These are phyloP conservation scores for Thecophora atra DNA, from an alignment of 2,888 invertebrate species.

Conservation along the genomic window DNA sequence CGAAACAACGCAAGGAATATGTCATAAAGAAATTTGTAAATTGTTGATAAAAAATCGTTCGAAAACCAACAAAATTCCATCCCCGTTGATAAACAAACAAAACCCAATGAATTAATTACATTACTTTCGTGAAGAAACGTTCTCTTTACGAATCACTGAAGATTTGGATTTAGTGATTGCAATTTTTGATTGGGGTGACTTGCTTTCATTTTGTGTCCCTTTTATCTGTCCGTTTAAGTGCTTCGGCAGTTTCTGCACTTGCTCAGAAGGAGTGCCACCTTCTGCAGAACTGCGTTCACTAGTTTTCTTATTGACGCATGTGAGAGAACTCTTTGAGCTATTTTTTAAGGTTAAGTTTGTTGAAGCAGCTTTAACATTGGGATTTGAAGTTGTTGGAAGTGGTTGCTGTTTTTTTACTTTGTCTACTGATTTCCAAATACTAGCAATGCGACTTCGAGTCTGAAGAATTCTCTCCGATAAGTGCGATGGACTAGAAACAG, in stretches of 20 bases:
- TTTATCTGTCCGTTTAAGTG: not conserved
- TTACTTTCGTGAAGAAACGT: slow-evolving; percentile 21
- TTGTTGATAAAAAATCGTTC: too few species aligned
- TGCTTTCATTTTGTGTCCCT: slow-evolving; percentile 2
- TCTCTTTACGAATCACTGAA: slow-evolving; percentile 18
- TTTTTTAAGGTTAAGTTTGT: slow-evolving; percentile 48
- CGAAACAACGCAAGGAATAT: too few species aligned
- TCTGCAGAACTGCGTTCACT: slow-evolving; percentile 64
- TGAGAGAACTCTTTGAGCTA: slow-evolving; percentile 34
- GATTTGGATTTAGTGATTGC: slow-evolving; percentile 21
- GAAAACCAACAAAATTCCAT: too few species aligned
- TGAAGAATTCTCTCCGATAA: slow-evolving; percentile 57
- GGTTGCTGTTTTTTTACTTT: slow-evolving; percentile 54
- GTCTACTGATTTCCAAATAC: slow-evolving; percentile 64
- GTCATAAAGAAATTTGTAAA: too few species aligned
- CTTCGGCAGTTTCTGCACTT: not conserved
- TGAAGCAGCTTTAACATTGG: slow-evolving; percentile 51
- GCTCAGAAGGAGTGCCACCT: slow-evolving; percentile 43
- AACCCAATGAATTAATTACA: too few species aligned
- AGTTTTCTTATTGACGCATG: slow-evolving; percentile 37
- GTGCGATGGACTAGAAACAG: slow-evolving; percentile 39
- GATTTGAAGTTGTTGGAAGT: slow-evolving; percentile 43
- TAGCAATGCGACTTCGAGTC: slow-evolving; percentile 64
- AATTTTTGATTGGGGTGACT: slow-evolving; percentile 21
- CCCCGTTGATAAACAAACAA: too few species aligned